Percentiles rank a stretch among this genome's conserved stretches.
Conservation (phyloP, 2,888 invertebrate species). For the Syrphus vitripennis region DNA sequence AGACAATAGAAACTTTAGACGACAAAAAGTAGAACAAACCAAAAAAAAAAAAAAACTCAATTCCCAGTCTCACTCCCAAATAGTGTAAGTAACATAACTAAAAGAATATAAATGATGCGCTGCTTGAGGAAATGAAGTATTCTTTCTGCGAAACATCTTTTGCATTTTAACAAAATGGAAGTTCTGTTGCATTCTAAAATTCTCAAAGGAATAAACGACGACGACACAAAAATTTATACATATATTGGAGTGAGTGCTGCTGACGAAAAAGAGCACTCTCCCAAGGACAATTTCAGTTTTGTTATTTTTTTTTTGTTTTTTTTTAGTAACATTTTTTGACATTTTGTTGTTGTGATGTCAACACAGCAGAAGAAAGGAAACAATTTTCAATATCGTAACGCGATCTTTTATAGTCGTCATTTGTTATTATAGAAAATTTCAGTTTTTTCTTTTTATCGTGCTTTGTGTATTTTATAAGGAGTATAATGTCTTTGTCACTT, state of each 20-base stretch:
- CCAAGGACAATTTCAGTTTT: not conserved
- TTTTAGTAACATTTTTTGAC: not conserved
- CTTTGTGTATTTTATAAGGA: not conserved
- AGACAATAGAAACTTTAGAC: not conserved
- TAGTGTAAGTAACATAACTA: not conserved
- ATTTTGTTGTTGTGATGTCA: not conserved
- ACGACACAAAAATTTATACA: not conserved
- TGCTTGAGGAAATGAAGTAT: slow-evolving; percentile 12
- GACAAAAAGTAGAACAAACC: not conserved
- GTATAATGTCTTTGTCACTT: slow-evolving; percentile 2
- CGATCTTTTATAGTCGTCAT: slow-evolving; percentile 15
- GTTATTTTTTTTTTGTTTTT: not conserved
- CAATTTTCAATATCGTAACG: slow-evolving; percentile 1
- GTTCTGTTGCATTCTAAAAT: slow-evolving; percentile 9
- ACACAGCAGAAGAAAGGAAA: not conserved
- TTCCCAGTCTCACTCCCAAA: slow-evolving; percentile 13
- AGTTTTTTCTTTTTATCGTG: not conserved
- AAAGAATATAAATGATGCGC: slow-evolving; percentile 1
- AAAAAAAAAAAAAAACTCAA: not conserved
- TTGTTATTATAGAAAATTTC: not conserved
- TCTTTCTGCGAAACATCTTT: not conserved
- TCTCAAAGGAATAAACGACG: not conserved
- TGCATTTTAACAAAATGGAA: slow-evolving; percentile 17
- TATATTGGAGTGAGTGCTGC: not conserved
- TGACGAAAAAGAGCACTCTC: not conserved